Conservation (phyloP, 2,113 vertebrate genomes). For the Hoplias malabaricus region DNA sequence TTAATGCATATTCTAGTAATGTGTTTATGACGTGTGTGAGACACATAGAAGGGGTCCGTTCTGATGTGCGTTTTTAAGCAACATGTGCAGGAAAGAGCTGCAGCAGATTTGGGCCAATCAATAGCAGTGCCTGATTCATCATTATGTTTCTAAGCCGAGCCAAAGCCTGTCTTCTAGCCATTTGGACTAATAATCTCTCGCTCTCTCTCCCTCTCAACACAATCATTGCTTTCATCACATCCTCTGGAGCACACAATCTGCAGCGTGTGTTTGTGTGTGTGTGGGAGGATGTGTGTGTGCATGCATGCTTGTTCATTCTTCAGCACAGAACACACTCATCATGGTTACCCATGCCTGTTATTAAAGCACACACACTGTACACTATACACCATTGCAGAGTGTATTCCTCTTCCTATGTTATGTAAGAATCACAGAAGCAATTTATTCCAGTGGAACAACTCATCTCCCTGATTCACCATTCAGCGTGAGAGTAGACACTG, state of each 20-base stretch:
- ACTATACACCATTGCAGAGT: neutral
- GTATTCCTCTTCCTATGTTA: constrained; percentile 3
- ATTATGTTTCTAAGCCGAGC: constrained; percentile 21
- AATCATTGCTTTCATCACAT: constrained; percentile 31
- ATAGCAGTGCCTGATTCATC: constrained; percentile 40
- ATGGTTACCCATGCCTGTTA: neutral
- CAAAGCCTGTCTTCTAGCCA: constrained; percentile 24
- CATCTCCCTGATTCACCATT: constrained; percentile 24
- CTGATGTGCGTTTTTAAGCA: neutral
- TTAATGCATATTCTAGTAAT: neutral
- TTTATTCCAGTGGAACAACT: neutral
- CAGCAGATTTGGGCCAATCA: constrained; percentile 43
- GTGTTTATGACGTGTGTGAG: neutral
- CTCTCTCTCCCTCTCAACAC: constrained; percentile 10
- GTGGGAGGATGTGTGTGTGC: constrained; percentile 10
- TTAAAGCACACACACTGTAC: constrained; percentile 3
- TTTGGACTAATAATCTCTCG: constrained; percentile 32
- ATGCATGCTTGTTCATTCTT: constrained; percentile 14
- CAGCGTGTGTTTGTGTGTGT: neutral
- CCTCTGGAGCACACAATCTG: constrained; percentile 17
- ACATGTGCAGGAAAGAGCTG: constrained; percentile 13
- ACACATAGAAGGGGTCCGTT: neutral
- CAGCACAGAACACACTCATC: neutral
- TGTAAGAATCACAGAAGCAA: constrained; percentile 30
- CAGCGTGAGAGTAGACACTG: neutral